Conservation (phyloP, 1,140 invertebrate genomes). For the Hycleus phaleratus region DNA sequence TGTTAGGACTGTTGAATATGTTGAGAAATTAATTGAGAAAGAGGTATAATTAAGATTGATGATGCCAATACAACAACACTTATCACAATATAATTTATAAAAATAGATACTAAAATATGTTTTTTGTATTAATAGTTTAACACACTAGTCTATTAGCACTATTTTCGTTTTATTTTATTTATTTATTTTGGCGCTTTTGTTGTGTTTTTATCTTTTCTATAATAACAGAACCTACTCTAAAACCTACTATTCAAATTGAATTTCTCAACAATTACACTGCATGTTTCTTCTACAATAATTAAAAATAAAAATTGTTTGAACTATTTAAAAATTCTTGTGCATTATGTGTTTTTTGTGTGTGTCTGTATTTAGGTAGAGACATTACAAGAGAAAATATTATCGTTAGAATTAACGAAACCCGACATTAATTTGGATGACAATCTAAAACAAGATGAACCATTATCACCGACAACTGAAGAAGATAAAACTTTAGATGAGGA, state of each 20-base stretch:
- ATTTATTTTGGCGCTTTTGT: no score
- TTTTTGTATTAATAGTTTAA: conserved; percentile 24
- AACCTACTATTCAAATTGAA: no score
- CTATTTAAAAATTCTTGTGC: no score
- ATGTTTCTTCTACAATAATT: no score
- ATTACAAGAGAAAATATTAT: conserved; percentile 80
- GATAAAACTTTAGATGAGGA: conserved; percentile 26
- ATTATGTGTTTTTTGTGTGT: no score
- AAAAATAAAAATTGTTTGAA: no score
- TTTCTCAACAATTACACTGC: no score
- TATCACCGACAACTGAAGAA: conserved; percentile 34
- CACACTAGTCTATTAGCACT: conserved; percentile 2
- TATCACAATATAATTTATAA: background rate
- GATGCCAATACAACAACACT: background rate
- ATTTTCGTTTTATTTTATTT: background rate
- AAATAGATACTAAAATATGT: background rate
- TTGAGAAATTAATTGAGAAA: conserved; percentile 91
- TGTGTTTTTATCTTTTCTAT: no score
- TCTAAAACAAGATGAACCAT: conserved; percentile 30
- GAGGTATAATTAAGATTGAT: conserved; percentile 59
- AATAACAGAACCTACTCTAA: no score
- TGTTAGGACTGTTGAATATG: conserved; percentile 83
- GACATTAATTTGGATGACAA: conserved; percentile 21
- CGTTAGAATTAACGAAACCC: conserved; percentile 61
- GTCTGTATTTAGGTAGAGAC: conserved; percentile 64